Evolutionary conservation across 1,140 invertebrate species (phyloP).

Genomic region (Bombus pascuorum): DNA sequence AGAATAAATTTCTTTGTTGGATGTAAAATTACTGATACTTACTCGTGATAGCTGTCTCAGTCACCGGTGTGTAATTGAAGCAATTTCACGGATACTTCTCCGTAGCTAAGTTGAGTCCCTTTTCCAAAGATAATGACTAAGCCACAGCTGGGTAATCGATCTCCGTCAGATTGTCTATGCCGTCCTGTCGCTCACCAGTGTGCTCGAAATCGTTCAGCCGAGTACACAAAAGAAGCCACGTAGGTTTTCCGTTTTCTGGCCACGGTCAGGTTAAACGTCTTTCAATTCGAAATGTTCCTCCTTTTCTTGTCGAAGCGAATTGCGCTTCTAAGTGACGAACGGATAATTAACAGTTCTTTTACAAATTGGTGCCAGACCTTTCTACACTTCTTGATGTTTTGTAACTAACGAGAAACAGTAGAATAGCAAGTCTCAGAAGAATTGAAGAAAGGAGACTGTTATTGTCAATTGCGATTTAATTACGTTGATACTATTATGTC

Average conservation of each 20-base stretch:
- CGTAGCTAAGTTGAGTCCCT: conserved; percentile 22
- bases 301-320: not conserved
- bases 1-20: not conserved
- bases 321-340: not conserved
- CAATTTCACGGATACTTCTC: conserved; percentile 55
- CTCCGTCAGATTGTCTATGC: conserved; percentile 61
- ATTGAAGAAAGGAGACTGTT: too few species aligned
- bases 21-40: not conserved
- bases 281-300: conserved; percentile 4
- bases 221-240: conserved; percentile 55
- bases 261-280: conserved; percentile 40
- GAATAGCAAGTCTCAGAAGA: too few species aligned
- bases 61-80: conserved; percentile 53
- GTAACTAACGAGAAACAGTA: too few species aligned
- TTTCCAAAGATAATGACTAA: conserved; percentile 65
- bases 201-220: conserved; percentile 40
- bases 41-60: not conserved
- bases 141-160: conserved; percentile 64
- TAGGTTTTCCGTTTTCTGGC: conserved; percentile 33
- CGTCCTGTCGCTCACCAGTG: conserved; percentile 55
- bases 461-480: too few species aligned
- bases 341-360: conserved; percentile 29
- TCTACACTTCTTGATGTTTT: not conserved
- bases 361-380: not conserved
- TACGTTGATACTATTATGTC: too few species aligned